A percentile compares a stretch with the other conserved stretches of the same genome.
Conservation (phyloP, 37 sponge, comb jelly and placozoan genomes). For the Eunapius fragilis region DNA sequence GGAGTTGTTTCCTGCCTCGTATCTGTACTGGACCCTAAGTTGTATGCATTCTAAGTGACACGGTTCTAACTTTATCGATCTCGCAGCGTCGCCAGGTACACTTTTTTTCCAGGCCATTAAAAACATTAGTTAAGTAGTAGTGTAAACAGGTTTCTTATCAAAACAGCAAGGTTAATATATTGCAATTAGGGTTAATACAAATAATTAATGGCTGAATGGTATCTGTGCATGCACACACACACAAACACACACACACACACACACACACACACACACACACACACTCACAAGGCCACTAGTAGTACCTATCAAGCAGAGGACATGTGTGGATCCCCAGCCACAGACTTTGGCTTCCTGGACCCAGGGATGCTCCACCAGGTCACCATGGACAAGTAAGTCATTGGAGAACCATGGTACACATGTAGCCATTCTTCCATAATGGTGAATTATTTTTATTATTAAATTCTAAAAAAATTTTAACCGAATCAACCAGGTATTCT, state of each 20-base stretch:
- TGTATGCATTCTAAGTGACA: too few species aligned
- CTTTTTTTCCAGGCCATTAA: too few species aligned
- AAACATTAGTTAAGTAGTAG: too few species aligned
- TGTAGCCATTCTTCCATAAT: not conserved
- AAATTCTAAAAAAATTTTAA: not conserved
- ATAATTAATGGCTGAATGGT: too few species aligned
- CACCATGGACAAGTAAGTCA: slow-evolving; percentile 27
- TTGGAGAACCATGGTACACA: not conserved
- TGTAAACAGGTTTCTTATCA: too few species aligned
- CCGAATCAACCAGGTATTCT: too few species aligned
- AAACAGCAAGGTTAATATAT: too few species aligned
- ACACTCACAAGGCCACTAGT: slow-evolving; percentile 58
- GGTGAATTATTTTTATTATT: not conserved
- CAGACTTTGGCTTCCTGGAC: slow-evolving; percentile 64
- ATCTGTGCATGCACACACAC: not conserved
- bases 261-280: not conserved
- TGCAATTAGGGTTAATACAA: too few species aligned
- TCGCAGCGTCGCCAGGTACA: too few species aligned
- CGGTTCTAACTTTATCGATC: too few species aligned
- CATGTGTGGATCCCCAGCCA: slow-evolving; percentile 82
- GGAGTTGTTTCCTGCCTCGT: too few species aligned
- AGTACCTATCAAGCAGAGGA: slow-evolving; percentile 69
- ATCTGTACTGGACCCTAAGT: too few species aligned
- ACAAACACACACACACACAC: slow-evolving; percentile 1
- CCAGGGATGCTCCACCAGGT: slow-evolving; percentile 66